Base-by-base conservation (phyloP, 2,888 invertebrate species). In the Hydrotaea diabolus region DNA sequence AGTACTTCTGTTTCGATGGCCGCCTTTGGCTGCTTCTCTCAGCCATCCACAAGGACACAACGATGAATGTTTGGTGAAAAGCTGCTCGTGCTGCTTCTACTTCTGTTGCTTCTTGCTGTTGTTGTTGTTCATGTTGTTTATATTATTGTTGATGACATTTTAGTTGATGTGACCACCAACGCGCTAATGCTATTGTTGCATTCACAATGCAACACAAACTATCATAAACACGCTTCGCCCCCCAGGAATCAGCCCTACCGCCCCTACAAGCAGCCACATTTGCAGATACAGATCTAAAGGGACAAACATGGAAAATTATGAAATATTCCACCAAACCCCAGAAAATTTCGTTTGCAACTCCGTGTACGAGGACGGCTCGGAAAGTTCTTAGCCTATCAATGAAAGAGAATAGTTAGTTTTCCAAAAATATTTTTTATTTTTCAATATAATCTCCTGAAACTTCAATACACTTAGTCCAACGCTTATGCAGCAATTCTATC, bases 101-200 rank as follows among this genome's bases (percentile, higher is more conserved):
- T 13, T 13, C 13, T 26, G 26, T 26, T 26, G 59, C 23, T 26
- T 59, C 26, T 59, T 59, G 23, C 13, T 26, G 36, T 1, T 49
- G 49, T n/a, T 49, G n/a, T n/a, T 49, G 49, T n/a, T 49, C 49
- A 69, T 59, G 62, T 77, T 71, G 55, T 77, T 77, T 71, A 53
- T 80, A 59, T 69, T 77, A 78, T 72, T 78, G 81, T 57, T 81
- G 81, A 78, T 78, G 81, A 81, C 81, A 78, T 81, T 77, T 77
- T 77, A 72, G 77, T 76, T 84, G 81, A 66, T 81, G 81, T 72
- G 81, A 72, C 83, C 81, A 77, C 62, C 69, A 69, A 8, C 21
- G 21, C 66, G 39, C 64, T 80, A 74, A 83, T 83, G 66, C 57
- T 66, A 72, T 79, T 83, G 76, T 76, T 83, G 69, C 69, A 43